These are phyloP conservation scores for Amphimallon solstitiale DNA, from an alignment of 2,888 invertebrate species.

Conservation along the genomic window DNA sequence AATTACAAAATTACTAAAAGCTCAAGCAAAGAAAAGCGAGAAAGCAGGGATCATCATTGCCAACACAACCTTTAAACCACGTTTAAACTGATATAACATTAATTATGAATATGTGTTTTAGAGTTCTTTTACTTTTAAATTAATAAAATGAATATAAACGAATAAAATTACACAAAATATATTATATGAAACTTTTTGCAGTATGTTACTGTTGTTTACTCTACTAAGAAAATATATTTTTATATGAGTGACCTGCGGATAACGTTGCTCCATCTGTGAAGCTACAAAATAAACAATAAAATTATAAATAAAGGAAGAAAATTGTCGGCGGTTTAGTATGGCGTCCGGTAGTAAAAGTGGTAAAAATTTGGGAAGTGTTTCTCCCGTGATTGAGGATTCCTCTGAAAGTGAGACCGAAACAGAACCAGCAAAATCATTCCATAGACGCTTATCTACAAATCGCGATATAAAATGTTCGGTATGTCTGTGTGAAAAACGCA, in stretches of 20 bases:
- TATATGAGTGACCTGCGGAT: conserved; percentile 40
- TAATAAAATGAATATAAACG: background rate
- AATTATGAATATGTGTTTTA: too few relatives aligned
- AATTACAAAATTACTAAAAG: background rate
- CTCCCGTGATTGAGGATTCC: conserved; percentile 67
- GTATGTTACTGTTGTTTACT: background rate
- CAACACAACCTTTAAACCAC: too few relatives aligned
- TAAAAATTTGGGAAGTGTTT: conserved; percentile 58
- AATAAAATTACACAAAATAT: background rate
- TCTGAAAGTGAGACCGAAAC: conserved; percentile 87
- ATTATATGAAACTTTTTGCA: background rate
- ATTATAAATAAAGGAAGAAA: conserved; percentile 45
- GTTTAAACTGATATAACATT: too few relatives aligned
- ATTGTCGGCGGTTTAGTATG: conserved; percentile 52
- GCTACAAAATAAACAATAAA: conserved; percentile 26
- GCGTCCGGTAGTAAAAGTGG: conserved; percentile 58
- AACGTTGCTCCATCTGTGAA: conserved; percentile 37
- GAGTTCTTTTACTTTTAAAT: too few relatives aligned
- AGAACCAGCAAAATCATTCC: conserved; percentile 79
- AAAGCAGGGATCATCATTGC: too few relatives aligned
- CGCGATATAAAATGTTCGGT: conserved; percentile 84
- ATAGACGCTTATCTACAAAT: conserved; percentile 84
- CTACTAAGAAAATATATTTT: background rate
- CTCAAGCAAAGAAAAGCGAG: too few relatives aligned
- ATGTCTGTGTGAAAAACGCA: conserved; percentile 60